phyloP scores from a whole-genome alignment of 2,113 vertebrate species.

The Cyanistes caeruleus region DNA sequence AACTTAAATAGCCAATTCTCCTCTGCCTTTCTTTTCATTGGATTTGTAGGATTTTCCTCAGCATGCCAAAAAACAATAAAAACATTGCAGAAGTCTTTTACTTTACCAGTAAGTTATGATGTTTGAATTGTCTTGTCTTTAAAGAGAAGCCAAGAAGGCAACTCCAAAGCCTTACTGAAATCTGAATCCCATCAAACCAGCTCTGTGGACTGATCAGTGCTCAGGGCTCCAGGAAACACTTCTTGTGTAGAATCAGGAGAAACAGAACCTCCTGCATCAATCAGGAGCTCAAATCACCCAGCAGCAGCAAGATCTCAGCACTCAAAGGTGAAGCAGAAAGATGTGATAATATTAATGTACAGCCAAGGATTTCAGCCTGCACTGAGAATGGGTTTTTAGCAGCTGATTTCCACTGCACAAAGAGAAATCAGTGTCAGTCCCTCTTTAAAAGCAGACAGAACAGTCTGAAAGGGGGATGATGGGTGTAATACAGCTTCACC shows the following conservation, averaged over 20 bases:
- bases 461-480: neutral
- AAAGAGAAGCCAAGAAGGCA: conserved; percentile 15
- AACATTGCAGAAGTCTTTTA: conserved; percentile 1
- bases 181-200: neutral
- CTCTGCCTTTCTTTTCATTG: conserved; percentile 10
- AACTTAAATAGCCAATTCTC: conserved; percentile 31
- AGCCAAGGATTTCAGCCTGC: neutral
- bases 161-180: neutral
- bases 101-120: conserved; percentile 17
- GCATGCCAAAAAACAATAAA: neutral
- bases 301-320: neutral
- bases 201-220: neutral
- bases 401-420: neutral
- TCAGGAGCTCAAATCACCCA: neutral
- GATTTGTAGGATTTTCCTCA: conserved; percentile 19
- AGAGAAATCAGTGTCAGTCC: neutral
- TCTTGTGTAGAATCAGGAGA: neutral
- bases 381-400: neutral
- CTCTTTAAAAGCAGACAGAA: neutral
- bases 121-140: conserved; percentile 5
- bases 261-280: neutral
- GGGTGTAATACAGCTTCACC: neutral
- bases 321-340: neutral
- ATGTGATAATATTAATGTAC: fast-evolving
- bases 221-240: neutral